Evolutionary conservation across 2,888 invertebrate genomes (phyloP).

Genomic region (Aricia artaxerxes): DNA sequence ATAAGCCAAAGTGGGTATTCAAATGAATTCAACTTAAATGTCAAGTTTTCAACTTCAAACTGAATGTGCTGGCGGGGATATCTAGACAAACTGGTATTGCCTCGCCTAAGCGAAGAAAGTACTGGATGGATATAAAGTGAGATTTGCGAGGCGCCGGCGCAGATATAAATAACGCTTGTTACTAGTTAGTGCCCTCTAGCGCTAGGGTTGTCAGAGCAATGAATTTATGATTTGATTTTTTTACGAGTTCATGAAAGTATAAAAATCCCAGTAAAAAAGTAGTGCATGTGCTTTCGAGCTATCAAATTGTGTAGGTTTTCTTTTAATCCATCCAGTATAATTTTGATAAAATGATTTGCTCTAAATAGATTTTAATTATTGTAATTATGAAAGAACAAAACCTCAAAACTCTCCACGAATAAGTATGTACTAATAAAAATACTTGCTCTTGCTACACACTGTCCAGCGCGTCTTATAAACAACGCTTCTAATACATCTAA

Average conservation of each 20-base stretch:
- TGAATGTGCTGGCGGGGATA: neutral
- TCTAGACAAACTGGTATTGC: slow-evolving; percentile 19
- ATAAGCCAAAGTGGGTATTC: neutral
- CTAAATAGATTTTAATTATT: too few species aligned
- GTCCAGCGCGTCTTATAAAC: too few species aligned
- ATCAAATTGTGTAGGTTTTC: too few species aligned
- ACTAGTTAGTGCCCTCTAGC: neutral
- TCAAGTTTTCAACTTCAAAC: slow-evolving; percentile 1
- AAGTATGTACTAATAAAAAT: too few species aligned
- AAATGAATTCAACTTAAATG: slow-evolving; percentile 15
- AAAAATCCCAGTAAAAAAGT: too few species aligned
- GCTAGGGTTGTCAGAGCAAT: neutral
- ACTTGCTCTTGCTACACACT: too few species aligned
- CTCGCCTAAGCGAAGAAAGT: slow-evolving; percentile 20
- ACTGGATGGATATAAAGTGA: slow-evolving; percentile 15
- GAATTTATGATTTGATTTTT: neutral
- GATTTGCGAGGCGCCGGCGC: slow-evolving; percentile 12
- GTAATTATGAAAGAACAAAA: too few species aligned
- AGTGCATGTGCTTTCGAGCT: too few species aligned
- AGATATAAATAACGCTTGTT: slow-evolving; percentile 11
- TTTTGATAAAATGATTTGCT: too few species aligned
- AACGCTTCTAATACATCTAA: too few species aligned
- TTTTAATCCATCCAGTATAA: too few species aligned
- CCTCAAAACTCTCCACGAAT: too few species aligned
- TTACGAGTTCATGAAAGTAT: neutral